phyloP scores from a whole-genome alignment of 2,888 invertebrate species.

The Thymelicus lineola region DNA sequence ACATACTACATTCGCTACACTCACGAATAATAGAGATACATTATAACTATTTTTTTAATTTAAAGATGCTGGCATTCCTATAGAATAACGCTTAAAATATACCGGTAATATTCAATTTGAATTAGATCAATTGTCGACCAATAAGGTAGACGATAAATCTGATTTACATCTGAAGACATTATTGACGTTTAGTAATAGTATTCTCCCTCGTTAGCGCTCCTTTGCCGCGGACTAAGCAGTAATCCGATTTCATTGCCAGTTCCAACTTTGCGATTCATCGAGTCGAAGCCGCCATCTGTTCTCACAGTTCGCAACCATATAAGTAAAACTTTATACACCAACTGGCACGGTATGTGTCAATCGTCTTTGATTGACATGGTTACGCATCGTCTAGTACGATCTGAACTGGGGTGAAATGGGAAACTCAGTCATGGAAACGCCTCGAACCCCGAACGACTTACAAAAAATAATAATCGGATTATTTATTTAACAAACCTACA shows the following conservation, averaged over 20 bases:
- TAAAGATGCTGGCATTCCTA: too few relatives aligned
- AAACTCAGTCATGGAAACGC: too few relatives aligned
- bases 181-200: conserved; percentile 67
- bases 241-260: conserved; percentile 79
- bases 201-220: conserved; percentile 72
- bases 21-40: too few relatives aligned
- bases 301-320: background rate
- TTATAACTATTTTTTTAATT: too few relatives aligned
- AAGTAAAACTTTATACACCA: background rate
- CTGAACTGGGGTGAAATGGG: too few relatives aligned
- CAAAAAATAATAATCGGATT: too few relatives aligned
- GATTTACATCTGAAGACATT: conserved; percentile 59
- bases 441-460: too few relatives aligned
- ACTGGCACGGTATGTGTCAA: background rate
- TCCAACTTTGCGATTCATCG: conserved; percentile 79
- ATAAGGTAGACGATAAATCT: conserved; percentile 46
- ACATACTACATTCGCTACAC: too few relatives aligned
- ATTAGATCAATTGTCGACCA: background rate
- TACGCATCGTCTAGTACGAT: too few relatives aligned
- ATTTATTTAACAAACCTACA: too few relatives aligned
- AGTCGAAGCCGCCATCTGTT: conserved; percentile 35
- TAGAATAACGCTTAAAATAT: too few relatives aligned
- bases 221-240: conserved; percentile 65
- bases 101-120: background rate
- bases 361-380: too few relatives aligned